Conservation (phyloP, 2,113 vertebrate genomes). For the Regulus satrapa region DNA sequence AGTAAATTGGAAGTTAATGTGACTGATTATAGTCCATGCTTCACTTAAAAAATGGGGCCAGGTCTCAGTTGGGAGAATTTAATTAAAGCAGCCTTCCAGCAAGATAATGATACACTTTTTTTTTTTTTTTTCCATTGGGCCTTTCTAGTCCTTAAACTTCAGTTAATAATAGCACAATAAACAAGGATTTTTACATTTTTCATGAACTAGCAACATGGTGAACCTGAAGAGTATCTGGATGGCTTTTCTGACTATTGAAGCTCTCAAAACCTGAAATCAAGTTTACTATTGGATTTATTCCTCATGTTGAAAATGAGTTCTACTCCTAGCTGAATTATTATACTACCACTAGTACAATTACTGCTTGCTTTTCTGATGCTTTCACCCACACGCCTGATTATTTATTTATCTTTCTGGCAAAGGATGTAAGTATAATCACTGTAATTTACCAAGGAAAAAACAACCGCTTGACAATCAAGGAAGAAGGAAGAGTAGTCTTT, state of each 20-base stretch:
- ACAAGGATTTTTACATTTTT: not conserved
- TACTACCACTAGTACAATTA: not conserved
- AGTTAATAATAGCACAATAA: conserved; percentile 28
- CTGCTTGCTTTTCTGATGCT: not conserved
- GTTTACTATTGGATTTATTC: not conserved
- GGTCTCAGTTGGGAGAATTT: conserved; percentile 54
- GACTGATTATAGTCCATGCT: not conserved
- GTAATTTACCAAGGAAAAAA: not conserved
- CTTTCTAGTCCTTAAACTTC: conserved; percentile 16
- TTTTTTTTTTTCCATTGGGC: not conserved
- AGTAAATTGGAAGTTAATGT: conserved; percentile 18
- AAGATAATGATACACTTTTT: conserved; percentile 37
- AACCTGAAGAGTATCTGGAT: not conserved
- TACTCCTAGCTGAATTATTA: not conserved
- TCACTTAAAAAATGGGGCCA: conserved; percentile 51
- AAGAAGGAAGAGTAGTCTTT: not conserved
- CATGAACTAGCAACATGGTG: not conserved
- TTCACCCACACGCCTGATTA: not conserved
- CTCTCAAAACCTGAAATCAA: not conserved
- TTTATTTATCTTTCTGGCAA: not conserved
- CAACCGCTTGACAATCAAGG: not conserved
- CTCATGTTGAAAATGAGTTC: not conserved
- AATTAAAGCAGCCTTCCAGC: conserved; percentile 56
- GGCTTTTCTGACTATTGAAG: not conserved
- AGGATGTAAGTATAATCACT: not conserved